Base-by-base conservation (phyloP, 2,113 vertebrate genomes). In the Climacteris rufus region DNA sequence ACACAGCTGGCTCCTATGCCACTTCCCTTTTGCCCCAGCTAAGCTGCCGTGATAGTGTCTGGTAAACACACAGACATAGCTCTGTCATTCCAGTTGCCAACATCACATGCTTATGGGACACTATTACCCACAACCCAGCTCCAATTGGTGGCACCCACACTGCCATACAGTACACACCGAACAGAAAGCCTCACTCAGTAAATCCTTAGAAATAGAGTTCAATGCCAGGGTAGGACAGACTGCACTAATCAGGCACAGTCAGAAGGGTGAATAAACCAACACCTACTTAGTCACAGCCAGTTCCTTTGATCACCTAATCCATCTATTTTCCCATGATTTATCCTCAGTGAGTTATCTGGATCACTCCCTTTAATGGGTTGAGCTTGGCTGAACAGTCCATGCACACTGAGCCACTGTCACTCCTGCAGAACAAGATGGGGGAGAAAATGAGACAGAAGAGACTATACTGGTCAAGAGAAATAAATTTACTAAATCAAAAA, bases 381-480 rank as follows among this genome's bases (percentile, higher is more conserved):
- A 31, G 21, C 31, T 66, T 50, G 44, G 7, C 11, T 76, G 44
- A 42, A 50, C 31, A 76, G 35, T 17, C 13, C 31, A 50, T 27
- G 17, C 16, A 11, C 31, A 59, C 11, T 0, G 1, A 59, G 31
- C 3, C 14, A 27, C 13, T 18, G 25, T 27, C 37, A 37, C 37
- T 37, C 9, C 16, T 8, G 15, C 31, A 28, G 68, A 19, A 47
- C 7, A n/a, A 13, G 19, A 3, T 14, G 39, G 22, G 49, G 37
- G 21, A 27, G 33, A 68, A 68, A 86, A 59, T 15, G 76, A 33
- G 27, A 27, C 18, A 4, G 12, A 13, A 86, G 44, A 68, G 9
- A 8, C 14, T 68, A 27, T 4, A 33, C 15, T 68, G 17, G 25
- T 52, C 11, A 50, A 68, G 22, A 37, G 9, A 9, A 60, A 27